These are phyloP conservation scores for Pectinophora gossypiella DNA, from an alignment of 1,140 invertebrate species.

Conservation along the genomic window DNA sequence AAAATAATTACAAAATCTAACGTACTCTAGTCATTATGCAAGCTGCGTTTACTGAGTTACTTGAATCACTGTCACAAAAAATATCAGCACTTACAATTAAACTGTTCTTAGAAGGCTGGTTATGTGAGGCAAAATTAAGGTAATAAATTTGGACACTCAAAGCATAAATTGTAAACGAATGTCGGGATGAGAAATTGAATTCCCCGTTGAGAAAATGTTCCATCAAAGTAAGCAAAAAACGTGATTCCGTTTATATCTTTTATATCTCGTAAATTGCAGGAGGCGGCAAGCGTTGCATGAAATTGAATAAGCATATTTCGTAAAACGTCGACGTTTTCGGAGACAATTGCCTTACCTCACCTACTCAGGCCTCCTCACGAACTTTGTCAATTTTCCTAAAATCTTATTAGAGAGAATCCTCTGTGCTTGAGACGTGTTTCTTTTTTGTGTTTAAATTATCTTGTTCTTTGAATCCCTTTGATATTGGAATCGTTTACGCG, in stretches of 20 bases:
- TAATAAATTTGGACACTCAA: conserved; percentile 37
- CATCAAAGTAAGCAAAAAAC: conserved; percentile 73
- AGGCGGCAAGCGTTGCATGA: conserved; percentile 75
- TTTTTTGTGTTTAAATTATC: conserved; percentile 1
- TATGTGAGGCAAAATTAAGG: conserved; percentile 7
- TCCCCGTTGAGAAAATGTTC: conserved; percentile 69
- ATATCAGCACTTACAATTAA: too few relatives aligned
- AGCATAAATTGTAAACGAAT: conserved; percentile 64
- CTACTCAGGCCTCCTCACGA: conserved; percentile 68
- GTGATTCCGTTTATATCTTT: conserved; percentile 75
- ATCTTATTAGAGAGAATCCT: conserved; percentile 68
- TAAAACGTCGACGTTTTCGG: conserved; percentile 73
- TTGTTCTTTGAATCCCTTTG: not conserved
- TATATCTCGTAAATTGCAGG: conserved; percentile 75
- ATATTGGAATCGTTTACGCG: not conserved
- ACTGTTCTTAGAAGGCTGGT: not conserved
- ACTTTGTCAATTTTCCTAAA: conserved; percentile 73
- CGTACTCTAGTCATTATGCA: too few relatives aligned
- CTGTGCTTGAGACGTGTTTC: conserved; percentile 41
- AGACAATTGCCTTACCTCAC: conserved; percentile 75
- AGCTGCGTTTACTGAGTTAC: too few relatives aligned
- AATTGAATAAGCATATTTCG: conserved; percentile 76
- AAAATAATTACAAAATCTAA: too few relatives aligned
- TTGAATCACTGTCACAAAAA: too few relatives aligned
- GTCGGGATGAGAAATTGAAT: conserved; percentile 66